A percentile compares a stretch with the other conserved stretches of the same genome.
phyloP scores from a whole-genome alignment of 1,140 invertebrate species.

The Diorhabda elongata region DNA sequence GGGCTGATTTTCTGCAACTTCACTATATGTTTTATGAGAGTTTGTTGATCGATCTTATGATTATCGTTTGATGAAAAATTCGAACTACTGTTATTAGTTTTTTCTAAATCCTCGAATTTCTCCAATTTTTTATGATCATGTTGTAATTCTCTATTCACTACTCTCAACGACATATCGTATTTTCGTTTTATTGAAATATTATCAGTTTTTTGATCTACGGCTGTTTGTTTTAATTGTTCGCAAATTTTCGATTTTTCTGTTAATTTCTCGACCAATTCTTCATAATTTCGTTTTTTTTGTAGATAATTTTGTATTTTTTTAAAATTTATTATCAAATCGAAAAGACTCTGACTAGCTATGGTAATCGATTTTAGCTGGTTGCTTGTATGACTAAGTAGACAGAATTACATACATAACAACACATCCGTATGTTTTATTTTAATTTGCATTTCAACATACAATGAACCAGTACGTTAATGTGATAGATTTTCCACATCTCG shows the following conservation, averaged over 20 bases:
- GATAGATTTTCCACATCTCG: too few species aligned
- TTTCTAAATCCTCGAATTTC: slow-evolving; percentile 47
- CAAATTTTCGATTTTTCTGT: slow-evolving; percentile 61
- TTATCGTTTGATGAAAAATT: slow-evolving; percentile 59
- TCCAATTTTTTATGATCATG: slow-evolving; percentile 55
- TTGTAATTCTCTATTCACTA: slow-evolving; percentile 64
- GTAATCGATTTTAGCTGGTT: too few species aligned
- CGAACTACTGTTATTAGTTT: slow-evolving; percentile 58
- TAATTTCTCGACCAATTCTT: slow-evolving; percentile 58
- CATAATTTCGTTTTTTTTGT: slow-evolving; percentile 56
- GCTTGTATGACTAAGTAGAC: too few species aligned
- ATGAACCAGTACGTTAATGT: too few species aligned
- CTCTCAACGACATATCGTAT: slow-evolving; percentile 66
- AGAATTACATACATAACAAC: too few species aligned
- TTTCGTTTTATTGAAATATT: slow-evolving; percentile 68
- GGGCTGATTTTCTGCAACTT: slow-evolving; percentile 80
- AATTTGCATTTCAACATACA: too few species aligned
- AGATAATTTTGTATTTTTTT: too few species aligned
- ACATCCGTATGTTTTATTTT: too few species aligned
- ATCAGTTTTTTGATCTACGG: slow-evolving; percentile 70
- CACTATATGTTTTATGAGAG: slow-evolving; percentile 85
- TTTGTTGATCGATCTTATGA: slow-evolving; percentile 63
- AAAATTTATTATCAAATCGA: too few species aligned
- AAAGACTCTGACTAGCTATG: too few species aligned
- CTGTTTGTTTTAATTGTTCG: slow-evolving; percentile 55